Percentiles rank a stretch among this genome's conserved stretches.
These are phyloP conservation scores for Heterocephalus glaber DNA, from an alignment of 2,113 vertebrate species.

Conservation along the genomic window DNA sequence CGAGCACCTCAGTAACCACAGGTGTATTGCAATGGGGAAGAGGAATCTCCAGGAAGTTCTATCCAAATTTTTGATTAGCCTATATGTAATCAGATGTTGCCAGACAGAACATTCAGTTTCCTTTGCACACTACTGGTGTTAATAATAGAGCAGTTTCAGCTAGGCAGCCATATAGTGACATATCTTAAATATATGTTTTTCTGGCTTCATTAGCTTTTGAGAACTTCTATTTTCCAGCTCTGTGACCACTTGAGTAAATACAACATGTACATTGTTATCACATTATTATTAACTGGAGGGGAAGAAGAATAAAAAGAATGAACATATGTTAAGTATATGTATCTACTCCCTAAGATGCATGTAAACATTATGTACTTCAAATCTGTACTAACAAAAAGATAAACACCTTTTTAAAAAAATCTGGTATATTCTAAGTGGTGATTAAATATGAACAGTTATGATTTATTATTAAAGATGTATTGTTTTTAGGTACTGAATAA, in stretches of 20 bases:
- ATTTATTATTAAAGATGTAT: background rate
- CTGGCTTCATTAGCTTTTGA: background rate
- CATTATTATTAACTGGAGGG: background rate
- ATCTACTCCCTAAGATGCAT: background rate
- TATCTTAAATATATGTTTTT: background rate
- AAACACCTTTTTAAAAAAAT: background rate
- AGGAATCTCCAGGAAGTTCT: background rate
- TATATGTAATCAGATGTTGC: background rate
- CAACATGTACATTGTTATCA: background rate
- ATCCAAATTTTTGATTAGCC: background rate
- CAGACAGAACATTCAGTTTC: background rate
- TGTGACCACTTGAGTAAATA: background rate
- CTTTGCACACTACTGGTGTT: background rate
- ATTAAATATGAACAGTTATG: background rate
- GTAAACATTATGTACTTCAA: background rate
- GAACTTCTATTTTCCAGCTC: background rate
- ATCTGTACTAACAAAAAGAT: background rate
- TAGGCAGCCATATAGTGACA: background rate
- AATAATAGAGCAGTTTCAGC: background rate
- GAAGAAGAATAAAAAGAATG: background rate
- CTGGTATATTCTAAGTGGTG: background rate
- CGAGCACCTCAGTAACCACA: background rate
- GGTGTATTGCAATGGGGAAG: background rate
- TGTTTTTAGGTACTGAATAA: background rate
- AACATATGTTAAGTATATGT: background rate